These are phyloP conservation scores for Eulimnadia texana DNA, from an alignment of 1,140 invertebrate species.

Conservation along the genomic window DNA sequence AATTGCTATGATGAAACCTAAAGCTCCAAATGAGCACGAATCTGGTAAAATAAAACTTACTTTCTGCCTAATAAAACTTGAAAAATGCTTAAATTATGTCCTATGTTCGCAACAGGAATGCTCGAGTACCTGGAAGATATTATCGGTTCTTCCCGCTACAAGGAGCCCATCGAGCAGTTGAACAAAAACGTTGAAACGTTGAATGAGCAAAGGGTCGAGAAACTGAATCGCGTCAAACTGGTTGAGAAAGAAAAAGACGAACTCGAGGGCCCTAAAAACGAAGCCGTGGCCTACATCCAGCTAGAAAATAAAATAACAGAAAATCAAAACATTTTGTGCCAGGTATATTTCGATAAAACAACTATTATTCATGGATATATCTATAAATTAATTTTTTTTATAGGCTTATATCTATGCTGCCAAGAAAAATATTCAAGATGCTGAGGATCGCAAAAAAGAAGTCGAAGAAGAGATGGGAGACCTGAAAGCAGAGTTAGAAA, in stretches of 20 bases:
- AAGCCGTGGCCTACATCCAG: slow-evolving; percentile 67
- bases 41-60: too few species aligned
- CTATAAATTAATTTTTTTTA: slow-evolving; percentile 46
- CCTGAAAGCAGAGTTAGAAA: slow-evolving; percentile 36
- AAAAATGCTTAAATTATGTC: too few species aligned
- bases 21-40: slow-evolving; percentile 68
- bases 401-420: slow-evolving; percentile 48
- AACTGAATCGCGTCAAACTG: slow-evolving; percentile 72
- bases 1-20: slow-evolving; percentile 98
- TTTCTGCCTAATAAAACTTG: too few species aligned
- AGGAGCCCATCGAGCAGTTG: slow-evolving; percentile 68
- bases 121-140: slow-evolving; percentile 98
- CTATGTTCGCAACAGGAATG: too few species aligned
- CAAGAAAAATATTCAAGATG: slow-evolving; percentile 19
- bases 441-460: slow-evolving; percentile 30
- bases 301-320: slow-evolving; percentile 36
- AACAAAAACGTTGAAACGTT: slow-evolving; percentile 57
- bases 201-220: slow-evolving; percentile 64
- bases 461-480: slow-evolving; percentile 37
- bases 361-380: neutral
- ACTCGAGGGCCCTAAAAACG: slow-evolving; percentile 69
- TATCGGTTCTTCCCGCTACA: slow-evolving; percentile 70
- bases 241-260: slow-evolving; percentile 81
- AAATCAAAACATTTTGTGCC: slow-evolving; percentile 17
- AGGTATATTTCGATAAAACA: neutral